These are phyloP conservation scores for Streblospio benedicti DNA, from an alignment of 1,140 invertebrate species.

Conservation along the genomic window DNA sequence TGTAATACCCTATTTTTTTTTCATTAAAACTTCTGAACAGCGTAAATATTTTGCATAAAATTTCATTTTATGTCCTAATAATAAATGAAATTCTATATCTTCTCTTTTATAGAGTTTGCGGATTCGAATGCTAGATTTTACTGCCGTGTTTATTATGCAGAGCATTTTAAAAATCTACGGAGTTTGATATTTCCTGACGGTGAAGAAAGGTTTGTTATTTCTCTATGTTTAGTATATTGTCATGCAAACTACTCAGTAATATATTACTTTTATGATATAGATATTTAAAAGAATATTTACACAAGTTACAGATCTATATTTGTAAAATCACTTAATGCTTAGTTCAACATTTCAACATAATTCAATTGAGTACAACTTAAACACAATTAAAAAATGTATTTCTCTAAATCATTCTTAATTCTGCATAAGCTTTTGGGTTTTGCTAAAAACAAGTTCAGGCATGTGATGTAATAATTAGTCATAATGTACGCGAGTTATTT, in stretches of 20 bases:
- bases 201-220: constrained; percentile 49
- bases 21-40: no score
- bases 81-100: neutral
- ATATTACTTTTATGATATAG: neutral
- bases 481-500: no score
- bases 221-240: neutral
- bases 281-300: neutral
- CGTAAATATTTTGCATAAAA: neutral
- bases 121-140: constrained; percentile 68
- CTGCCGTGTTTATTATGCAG: constrained; percentile 72
- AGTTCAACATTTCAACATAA: neutral
- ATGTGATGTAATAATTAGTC: no score
- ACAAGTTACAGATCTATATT: neutral
- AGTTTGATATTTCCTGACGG: constrained; percentile 61
- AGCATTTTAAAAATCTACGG: constrained; percentile 71
- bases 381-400: no score
- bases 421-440: no score
- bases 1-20: no score
- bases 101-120: constrained; percentile 52
- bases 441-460: no score
- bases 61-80: neutral
- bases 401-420: no score
- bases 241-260: no score
- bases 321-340: neutral
- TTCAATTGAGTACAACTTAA: neutral